Percentiles rank a stretch among this genome's conserved stretches.
Conservation (phyloP, 1,140 invertebrate species). For the Calycopis cecrops region DNA sequence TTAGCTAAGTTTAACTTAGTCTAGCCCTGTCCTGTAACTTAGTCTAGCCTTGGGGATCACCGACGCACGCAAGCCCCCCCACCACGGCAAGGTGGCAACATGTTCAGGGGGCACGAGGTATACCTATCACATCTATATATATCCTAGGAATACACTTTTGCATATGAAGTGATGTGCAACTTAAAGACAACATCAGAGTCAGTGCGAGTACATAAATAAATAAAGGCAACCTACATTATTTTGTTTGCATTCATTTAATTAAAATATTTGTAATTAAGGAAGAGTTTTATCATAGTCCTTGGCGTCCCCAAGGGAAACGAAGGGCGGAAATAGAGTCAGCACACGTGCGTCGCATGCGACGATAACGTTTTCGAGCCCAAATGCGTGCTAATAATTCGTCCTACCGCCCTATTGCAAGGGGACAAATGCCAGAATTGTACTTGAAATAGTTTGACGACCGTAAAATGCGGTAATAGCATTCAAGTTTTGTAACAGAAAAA, state of each 20-base stretch:
- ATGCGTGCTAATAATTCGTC: neutral
- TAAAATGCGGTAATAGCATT: slow-evolving; percentile 13
- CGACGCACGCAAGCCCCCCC: no score
- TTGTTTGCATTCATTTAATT: slow-evolving; percentile 36
- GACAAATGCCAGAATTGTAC: neutral
- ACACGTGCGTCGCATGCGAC: slow-evolving; percentile 54
- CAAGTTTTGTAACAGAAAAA: slow-evolving; percentile 40
- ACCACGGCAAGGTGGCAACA: no score
- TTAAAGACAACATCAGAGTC: no score
- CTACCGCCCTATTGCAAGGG: slow-evolving; percentile 5
- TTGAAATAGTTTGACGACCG: neutral
- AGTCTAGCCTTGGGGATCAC: no score
- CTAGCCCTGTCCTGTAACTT: no score
- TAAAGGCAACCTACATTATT: no score
- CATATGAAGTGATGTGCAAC: neutral
- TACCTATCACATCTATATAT: no score
- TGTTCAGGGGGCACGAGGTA: no score
- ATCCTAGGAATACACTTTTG: neutral
- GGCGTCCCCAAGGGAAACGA: slow-evolving; percentile 45
- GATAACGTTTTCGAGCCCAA: slow-evolving; percentile 39
- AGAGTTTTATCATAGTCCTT: slow-evolving; percentile 57
- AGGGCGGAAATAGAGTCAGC: slow-evolving; percentile 54
- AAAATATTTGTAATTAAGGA: slow-evolving; percentile 48
- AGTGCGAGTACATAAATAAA: no score
- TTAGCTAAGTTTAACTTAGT: no score